A percentile compares a stretch with the other conserved stretches of the same genome.
Conservation (phyloP, 2,888 invertebrate genomes). For the Temnothorax rugatulus region DNA sequence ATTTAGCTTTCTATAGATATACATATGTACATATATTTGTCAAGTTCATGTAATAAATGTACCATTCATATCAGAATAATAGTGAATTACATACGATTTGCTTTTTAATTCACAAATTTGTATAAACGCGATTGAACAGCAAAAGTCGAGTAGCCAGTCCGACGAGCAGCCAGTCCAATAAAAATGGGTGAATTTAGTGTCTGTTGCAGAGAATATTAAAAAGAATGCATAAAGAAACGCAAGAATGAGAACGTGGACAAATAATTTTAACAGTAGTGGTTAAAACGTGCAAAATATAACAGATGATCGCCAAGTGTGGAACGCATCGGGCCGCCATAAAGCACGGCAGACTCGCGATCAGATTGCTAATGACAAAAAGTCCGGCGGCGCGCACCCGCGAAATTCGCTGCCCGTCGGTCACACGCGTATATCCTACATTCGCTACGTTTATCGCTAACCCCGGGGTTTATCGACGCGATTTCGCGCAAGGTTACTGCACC, state of each 20-base stretch:
- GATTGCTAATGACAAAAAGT: constrained; percentile 62
- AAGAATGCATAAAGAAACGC: background rate
- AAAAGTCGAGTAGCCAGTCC: background rate
- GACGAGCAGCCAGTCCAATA: background rate
- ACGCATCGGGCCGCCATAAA: constrained; percentile 41
- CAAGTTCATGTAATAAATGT: background rate
- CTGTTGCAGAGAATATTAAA: background rate
- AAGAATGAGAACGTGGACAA: background rate
- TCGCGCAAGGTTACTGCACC: constrained; percentile 36
- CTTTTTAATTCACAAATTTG: background rate
- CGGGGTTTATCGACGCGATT: constrained; percentile 53
- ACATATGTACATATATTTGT: too few species aligned
- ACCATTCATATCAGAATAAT: background rate
- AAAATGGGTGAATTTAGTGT: background rate
- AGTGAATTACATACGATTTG: background rate
- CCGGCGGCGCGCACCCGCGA: background rate
- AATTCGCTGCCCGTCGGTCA: constrained; percentile 20
- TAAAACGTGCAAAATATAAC: constrained; percentile 32
- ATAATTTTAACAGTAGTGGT: constrained; percentile 42
- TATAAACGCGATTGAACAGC: background rate
- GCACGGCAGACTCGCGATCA: constrained; percentile 49
- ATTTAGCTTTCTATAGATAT: background rate
- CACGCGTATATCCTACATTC: background rate
- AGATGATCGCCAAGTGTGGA: constrained; percentile 8
- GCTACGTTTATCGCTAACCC: constrained; percentile 49